These are phyloP conservation scores for Rhinolophus ferrumequinum DNA, from an alignment of 2,113 vertebrate genomes.

Conservation along the genomic window DNA sequence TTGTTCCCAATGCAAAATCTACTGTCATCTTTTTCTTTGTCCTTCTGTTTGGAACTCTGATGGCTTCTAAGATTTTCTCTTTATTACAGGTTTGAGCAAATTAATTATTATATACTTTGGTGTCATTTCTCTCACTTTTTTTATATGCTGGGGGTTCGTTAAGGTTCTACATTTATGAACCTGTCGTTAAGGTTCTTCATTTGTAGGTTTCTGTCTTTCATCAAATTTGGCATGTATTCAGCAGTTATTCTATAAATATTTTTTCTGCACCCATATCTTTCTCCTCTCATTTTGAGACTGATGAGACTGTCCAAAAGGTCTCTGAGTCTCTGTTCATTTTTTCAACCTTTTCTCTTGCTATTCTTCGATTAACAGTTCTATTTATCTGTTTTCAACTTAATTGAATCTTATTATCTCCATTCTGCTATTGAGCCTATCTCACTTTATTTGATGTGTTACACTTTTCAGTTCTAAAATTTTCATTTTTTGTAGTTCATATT, in stretches of 20 bases:
- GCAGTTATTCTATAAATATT: not conserved
- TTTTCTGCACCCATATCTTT: not conserved
- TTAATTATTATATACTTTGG: not conserved
- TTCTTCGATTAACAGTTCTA: not conserved
- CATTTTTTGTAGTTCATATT: not conserved
- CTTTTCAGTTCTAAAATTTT: slow-evolving; percentile 6
- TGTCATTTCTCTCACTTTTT: not conserved
- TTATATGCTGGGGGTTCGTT: not conserved
- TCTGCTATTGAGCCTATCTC: not conserved
- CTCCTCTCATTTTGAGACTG: not conserved
- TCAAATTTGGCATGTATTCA: not conserved
- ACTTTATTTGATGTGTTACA: not conserved
- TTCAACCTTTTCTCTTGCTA: not conserved
- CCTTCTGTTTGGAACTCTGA: not conserved
- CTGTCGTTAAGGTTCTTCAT: not conserved
- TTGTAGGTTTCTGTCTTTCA: not conserved
- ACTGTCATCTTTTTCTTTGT: not conserved
- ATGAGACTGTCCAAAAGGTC: not conserved
- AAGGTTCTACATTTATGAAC: not conserved
- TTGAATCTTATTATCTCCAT: not conserved
- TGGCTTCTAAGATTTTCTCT: not conserved
- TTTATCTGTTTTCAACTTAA: not conserved
- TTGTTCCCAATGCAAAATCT: not conserved
- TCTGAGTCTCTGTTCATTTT: not conserved
- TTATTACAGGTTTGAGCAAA: not conserved